Percentiles rank a stretch among this genome's conserved stretches.
These are phyloP conservation scores for Drosophila littoralis DNA, from an alignment of 1,140 invertebrate species.

Conservation along the genomic window DNA sequence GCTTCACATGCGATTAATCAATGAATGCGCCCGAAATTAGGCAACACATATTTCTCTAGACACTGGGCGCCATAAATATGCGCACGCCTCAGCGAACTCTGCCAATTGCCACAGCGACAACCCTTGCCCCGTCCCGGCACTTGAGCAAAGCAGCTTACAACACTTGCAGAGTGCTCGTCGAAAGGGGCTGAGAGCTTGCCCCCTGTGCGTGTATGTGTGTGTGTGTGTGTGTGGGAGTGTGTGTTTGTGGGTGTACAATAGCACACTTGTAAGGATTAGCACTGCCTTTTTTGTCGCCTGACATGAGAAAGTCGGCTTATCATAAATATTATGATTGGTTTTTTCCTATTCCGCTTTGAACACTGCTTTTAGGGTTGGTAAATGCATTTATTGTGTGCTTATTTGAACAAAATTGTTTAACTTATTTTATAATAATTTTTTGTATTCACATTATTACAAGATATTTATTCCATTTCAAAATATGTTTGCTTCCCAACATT, in stretches of 20 bases:
- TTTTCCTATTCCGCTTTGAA: slow-evolving; percentile 44
- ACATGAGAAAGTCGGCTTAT: slow-evolving; percentile 63
- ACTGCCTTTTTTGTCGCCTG: slow-evolving; percentile 64
- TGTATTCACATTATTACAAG: neutral
- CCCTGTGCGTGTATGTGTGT: slow-evolving; percentile 9
- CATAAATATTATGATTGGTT: slow-evolving; percentile 76
- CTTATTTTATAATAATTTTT: too few relatives aligned
- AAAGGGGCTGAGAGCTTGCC: slow-evolving; percentile 1
- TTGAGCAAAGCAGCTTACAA: slow-evolving; percentile 80
- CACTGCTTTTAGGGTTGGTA: neutral
- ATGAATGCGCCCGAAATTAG: slow-evolving; percentile 44
- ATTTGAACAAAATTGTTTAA: too few relatives aligned
- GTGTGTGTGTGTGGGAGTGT: slow-evolving; percentile 4
- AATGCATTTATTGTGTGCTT: neutral
- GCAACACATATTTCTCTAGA: slow-evolving; percentile 24
- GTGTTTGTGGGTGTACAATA: slow-evolving; percentile 4
- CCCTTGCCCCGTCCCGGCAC: slow-evolving; percentile 56
- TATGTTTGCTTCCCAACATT: too few relatives aligned
- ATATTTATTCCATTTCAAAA: too few relatives aligned
- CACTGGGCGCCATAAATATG: slow-evolving; percentile 36
- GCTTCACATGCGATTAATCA: slow-evolving; percentile 39
- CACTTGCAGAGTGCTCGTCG: slow-evolving; percentile 61
- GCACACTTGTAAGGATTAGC: slow-evolving; percentile 74
- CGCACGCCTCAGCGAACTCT: slow-evolving; percentile 20
- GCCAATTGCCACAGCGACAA: slow-evolving; percentile 34